Base-by-base conservation (phyloP, 2,888 invertebrate genomes). In the Lasioglossum oenotherae region DNA sequence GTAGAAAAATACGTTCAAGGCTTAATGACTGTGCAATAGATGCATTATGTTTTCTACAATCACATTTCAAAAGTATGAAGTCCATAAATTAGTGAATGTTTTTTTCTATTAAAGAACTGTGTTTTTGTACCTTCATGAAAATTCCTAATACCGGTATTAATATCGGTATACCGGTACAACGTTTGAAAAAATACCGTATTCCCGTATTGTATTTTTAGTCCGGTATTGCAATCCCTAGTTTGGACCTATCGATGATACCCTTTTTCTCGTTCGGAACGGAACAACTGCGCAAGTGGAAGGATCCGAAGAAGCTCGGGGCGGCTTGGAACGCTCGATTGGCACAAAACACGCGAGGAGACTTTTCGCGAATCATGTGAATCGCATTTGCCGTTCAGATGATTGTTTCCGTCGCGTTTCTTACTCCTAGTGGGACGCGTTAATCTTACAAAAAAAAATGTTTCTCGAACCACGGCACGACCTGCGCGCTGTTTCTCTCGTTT, bases 251-350 rank as follows among this genome's bases (percentile, higher is more conserved):
- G 69, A 64, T 64, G 69, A 64, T 72, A 44, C 5, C 41, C 46
- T 16, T 57, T 69, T 38, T 69, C 69, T 69, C 69, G 4, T 53
- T 69, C 41, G n/a, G n/a, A 53, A 67, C 38, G 67, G 19, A 35
- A 81, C 38, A 57, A 27, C 23, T 69, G 44, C 72, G 31, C 64
- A 35, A 67, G 27, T 23, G 75, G 67, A 67, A 85, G 44, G 67
- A 74, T 74, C 38, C 57, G 19, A 81, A 44, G 67, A 72, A 53
- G 41, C n/a, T 72, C 64, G 60, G 78, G 60, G 53, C 71, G 77
- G 77, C 60, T 67, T 75, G 71, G 74, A 83, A 87, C 23, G 78
- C 75, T 79, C 46, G 78, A 84, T 88, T 88, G 88, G 88, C 88
- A 88, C 88, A 81, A 82, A 84, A 23, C 78, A 78, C 75, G 78